A percentile compares a stretch with the other conserved stretches of the same genome.
These are phyloP conservation scores for Parauchenoglanis punctatus DNA, from an alignment of 2,797 vertebrate genomes.

Conservation along the genomic window DNA sequence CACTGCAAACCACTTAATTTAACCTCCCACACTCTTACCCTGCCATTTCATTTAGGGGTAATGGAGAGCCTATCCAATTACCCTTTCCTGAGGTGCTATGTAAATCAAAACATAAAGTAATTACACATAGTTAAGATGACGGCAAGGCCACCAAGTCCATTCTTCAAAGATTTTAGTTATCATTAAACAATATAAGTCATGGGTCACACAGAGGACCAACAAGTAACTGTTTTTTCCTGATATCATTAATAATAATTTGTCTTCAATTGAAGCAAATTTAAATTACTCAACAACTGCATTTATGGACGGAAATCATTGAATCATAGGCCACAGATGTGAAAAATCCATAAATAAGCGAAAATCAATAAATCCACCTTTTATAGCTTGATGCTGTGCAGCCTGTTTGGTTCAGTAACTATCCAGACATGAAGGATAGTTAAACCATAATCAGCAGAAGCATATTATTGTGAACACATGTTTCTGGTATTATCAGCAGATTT, in stretches of 20 bases:
- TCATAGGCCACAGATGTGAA: background rate
- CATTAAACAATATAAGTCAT: conserved; percentile 21
- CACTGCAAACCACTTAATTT: conserved; percentile 24
- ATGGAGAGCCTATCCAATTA: conserved; percentile 37
- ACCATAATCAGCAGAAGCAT: conserved; percentile 42
- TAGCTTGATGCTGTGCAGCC: background rate
- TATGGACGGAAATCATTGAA: conserved; percentile 21
- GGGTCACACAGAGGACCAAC: background rate
- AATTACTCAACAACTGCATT: conserved; percentile 28
- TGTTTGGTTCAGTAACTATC: conserved; percentile 17
- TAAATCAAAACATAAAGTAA: conserved; percentile 55
- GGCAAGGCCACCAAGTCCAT: conserved; percentile 29
- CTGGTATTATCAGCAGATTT: conserved; percentile 63
- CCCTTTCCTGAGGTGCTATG: conserved; percentile 31
- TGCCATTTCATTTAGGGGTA: conserved; percentile 30
- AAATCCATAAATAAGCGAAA: background rate
- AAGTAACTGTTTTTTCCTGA: conserved; percentile 22
- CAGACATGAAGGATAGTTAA: conserved; percentile 54
- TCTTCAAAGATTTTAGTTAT: conserved; percentile 18
- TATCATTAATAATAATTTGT: conserved; percentile 57
- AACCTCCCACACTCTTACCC: conserved; percentile 16
- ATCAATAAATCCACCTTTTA: conserved; percentile 35
- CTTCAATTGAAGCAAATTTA: conserved; percentile 18
- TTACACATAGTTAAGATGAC: conserved; percentile 46
- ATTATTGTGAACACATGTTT: conserved; percentile 48